Conservation (phyloP, 2,797 vertebrate genomes). For the Anguilla marmorata region DNA sequence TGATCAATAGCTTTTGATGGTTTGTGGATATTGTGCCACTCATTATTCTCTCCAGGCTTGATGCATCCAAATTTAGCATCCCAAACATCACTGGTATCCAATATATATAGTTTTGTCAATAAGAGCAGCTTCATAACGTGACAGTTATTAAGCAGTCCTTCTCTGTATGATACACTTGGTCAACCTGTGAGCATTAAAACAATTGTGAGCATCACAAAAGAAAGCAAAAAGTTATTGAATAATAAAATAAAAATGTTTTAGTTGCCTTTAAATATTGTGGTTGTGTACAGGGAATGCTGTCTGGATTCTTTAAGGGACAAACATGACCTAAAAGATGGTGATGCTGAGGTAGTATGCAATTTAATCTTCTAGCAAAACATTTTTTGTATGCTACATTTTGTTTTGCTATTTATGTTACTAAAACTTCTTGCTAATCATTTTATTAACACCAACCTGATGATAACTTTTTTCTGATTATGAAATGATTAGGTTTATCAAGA, state of each 20-base stretch:
- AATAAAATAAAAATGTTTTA: background rate
- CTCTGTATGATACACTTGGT: background rate
- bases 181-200: background rate
- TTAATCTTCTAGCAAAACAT: conserved; percentile 67
- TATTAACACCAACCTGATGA: background rate
- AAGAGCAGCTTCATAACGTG: background rate
- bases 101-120: background rate
- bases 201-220: background rate
- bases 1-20: background rate
- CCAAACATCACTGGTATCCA: background rate
- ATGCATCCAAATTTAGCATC: background rate
- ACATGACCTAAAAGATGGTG: conserved; percentile 80
- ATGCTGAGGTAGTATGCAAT: conserved; percentile 85
- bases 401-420: background rate
- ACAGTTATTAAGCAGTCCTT: background rate
- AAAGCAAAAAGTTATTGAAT: background rate
- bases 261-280: conserved; percentile 61
- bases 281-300: conserved; percentile 90
- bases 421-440: background rate
- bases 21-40: background rate
- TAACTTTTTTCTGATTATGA: background rate
- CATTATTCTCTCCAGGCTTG: background rate
- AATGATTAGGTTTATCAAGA: background rate
- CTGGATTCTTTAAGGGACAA: conserved; percentile 88
- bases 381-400: background rate